Conservation (phyloP, 2,113 vertebrate genomes). For the Antidorcas marsupialis region DNA sequence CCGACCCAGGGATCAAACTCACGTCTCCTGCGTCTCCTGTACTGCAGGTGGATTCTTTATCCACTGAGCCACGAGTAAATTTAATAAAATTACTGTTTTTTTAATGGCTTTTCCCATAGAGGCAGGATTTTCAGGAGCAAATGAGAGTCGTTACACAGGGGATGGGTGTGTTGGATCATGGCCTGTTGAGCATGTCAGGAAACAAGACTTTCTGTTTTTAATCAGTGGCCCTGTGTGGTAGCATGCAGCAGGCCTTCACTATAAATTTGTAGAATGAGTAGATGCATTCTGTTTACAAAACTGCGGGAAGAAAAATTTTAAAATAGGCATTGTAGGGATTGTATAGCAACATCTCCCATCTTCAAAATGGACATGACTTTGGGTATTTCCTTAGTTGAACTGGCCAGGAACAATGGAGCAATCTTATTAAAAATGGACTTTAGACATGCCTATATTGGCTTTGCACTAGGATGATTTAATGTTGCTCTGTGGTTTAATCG, state of each 20-base stretch:
- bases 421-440: not conserved
- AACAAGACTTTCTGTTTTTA: not conserved
- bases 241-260: not conserved
- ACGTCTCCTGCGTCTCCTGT: accelerated
- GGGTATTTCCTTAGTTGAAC: not conserved
- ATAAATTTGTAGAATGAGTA: not conserved
- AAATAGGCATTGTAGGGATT: not conserved
- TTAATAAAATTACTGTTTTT: not conserved
- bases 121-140: not conserved
- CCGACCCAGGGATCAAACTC: not conserved
- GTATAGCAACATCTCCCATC: not conserved
- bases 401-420: not conserved
- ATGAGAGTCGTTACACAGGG: not conserved
- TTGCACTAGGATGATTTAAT: not conserved
- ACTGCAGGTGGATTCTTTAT: not conserved
- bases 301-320: not conserved
- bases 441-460: not conserved
- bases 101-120: not conserved
- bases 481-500: not conserved
- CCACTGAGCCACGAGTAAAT: not conserved
- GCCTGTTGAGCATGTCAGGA: not conserved
- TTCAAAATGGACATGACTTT: not conserved
- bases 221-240: not conserved
- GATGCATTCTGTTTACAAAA: not conserved
- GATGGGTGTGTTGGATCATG: not conserved